phyloP scores from a whole-genome alignment of 2,797 vertebrate species.

The Miichthys miiuy region DNA sequence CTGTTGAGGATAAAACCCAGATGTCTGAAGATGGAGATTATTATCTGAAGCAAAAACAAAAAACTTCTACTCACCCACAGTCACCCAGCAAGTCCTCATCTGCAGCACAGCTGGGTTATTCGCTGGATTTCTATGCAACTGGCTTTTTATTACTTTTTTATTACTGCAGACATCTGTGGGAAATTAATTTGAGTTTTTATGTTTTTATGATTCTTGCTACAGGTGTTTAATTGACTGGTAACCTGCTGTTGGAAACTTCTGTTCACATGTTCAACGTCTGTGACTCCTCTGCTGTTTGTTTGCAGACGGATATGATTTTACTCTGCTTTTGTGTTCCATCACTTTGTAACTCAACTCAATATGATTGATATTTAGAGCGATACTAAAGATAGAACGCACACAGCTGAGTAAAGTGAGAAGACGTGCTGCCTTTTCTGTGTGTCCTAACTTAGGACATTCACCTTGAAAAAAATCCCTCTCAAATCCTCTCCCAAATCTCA shows the following conservation, averaged over 20 bases:
- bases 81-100: constrained; percentile 22
- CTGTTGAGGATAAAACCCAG: constrained; percentile 28
- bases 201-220: neutral
- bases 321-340: constrained; percentile 35
- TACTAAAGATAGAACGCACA: constrained; percentile 67
- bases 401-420: constrained; percentile 75
- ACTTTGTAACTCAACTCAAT: constrained; percentile 29
- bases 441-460: constrained; percentile 68
- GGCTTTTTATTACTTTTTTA: constrained; percentile 20
- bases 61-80: neutral
- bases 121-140: constrained; percentile 35
- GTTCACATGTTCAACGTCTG: neutral
- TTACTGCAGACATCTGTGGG: neutral
- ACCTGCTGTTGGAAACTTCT: constrained; percentile 6
- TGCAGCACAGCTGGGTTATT: constrained; percentile 23
- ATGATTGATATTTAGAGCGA: constrained; percentile 43
- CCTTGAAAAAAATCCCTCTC: constrained; percentile 71
- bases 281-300: neutral
- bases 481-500: constrained; percentile 60
- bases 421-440: constrained; percentile 44
- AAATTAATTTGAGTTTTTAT: neutral
- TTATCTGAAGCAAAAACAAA: constrained; percentile 10
- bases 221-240: neutral
- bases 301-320: neutral
- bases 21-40: constrained; percentile 46